Evolutionary conservation across 2,888 invertebrate species (phyloP).

Genomic region (Nudaria mundana): DNA sequence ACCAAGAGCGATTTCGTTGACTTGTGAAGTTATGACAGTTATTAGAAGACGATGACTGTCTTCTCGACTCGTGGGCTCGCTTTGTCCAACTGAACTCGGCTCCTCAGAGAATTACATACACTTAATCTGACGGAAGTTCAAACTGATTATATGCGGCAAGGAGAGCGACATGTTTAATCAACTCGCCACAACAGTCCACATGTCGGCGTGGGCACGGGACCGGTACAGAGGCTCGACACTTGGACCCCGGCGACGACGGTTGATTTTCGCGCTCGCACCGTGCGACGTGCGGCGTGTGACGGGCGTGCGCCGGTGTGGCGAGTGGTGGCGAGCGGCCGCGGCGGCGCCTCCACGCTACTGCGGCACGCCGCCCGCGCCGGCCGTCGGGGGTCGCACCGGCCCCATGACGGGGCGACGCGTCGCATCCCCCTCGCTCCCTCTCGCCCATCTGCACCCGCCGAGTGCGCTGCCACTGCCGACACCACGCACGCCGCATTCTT

Average conservation of each 20-base stretch:
- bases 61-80: constrained; percentile 15
- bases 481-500: constrained; percentile 79
- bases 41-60: constrained; percentile 3
- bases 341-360: constrained; percentile 77
- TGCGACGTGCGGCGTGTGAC: too few relatives aligned
- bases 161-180: constrained; percentile 29
- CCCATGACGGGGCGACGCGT: constrained; percentile 53
- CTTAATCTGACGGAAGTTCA: constrained; percentile 34
- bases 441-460: constrained; percentile 46
- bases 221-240: constrained; percentile 42
- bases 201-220: constrained; percentile 32
- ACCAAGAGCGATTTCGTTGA: constrained; percentile 35
- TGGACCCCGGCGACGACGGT: constrained; percentile 44
- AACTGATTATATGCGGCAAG: constrained; percentile 35
- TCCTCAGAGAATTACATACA: constrained; percentile 33
- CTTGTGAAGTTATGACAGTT: constrained; percentile 27
- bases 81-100: constrained; percentile 26
- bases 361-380: constrained; percentile 68
- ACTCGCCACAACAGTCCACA: constrained; percentile 34
- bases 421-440: constrained; percentile 57
- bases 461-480: constrained; percentile 54
- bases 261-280: background rate
- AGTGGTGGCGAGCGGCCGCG: constrained; percentile 65
- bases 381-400: constrained; percentile 50
- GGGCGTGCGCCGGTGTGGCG: constrained; percentile 46